Conservation (phyloP, 2,888 invertebrate species). For the Agrotis puta region DNA sequence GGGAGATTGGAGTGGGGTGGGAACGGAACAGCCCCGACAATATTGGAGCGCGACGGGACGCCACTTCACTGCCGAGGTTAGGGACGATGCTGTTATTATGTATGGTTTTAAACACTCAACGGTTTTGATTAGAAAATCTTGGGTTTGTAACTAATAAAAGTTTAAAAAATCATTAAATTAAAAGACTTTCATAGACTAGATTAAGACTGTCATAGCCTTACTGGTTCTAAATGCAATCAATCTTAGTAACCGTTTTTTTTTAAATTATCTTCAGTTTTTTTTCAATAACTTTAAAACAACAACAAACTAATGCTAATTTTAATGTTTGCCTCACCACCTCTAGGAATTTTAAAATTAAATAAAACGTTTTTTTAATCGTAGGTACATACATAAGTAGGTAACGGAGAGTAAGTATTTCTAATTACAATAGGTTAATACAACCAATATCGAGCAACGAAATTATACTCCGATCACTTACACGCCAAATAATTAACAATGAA, state of each 20-base stretch:
- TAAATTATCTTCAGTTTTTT: no score
- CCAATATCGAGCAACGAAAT: slow-evolving; percentile 50
- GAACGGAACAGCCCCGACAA: slow-evolving; percentile 78
- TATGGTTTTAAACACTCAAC: slow-evolving; percentile 67
- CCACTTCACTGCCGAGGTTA: slow-evolving; percentile 78
- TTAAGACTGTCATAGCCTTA: no score
- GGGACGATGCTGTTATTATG: slow-evolving; percentile 70
- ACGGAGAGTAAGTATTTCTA: no score
- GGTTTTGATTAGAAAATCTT: slow-evolving; percentile 51
- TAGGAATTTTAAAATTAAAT: no score
- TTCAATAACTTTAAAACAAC: no score
- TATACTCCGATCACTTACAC: slow-evolving; percentile 79
- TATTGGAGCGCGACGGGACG: slow-evolving; percentile 84
- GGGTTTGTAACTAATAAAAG: not conserved
- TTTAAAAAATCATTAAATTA: not conserved
- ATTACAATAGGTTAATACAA: no score
- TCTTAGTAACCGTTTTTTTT: no score
- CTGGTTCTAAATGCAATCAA: no score
- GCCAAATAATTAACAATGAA: slow-evolving; percentile 73
- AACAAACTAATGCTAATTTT: no score
- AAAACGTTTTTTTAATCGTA: no score
- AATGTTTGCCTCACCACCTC: no score
- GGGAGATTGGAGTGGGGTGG: slow-evolving; percentile 83
- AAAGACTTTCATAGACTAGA: not conserved
- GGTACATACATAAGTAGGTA: no score